Evolutionary conservation across 2,888 invertebrate genomes (phyloP), one percentile per base, ranked within the genome.

Genomic region (Sisyra terminalis): DNA sequence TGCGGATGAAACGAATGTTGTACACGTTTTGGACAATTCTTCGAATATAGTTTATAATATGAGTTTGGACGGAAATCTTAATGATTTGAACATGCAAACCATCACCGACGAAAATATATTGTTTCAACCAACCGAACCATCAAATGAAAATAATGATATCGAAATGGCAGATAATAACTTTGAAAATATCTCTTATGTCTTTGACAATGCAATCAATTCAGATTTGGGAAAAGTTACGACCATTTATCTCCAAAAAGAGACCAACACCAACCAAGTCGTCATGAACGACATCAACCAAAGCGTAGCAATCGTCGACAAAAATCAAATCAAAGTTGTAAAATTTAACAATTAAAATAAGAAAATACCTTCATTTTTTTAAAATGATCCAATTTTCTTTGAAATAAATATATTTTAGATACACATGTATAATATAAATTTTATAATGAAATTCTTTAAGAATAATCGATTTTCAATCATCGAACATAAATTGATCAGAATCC

Each of bases 121-220:
- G n/a, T 37, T 37, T 11, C 37, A 37, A 37, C 37, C 14, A n/a
- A 18, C 16, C 3, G 37, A 37, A 4, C 14, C 14, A 5, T 13
- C 15, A 13, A 37, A 37, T 8, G 17, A 8, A 16, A 24, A 24
- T 18, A 16, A 18, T 9, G 16, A 37, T 2, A 37, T 32, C 32
- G 14, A 32, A 14, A 32, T 32, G 11, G 14, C 6, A 3, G 11
- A 13, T 9, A 13, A 10, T 16, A 16, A 24, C 11, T 16, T 16
- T 37, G 37, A 37, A n/a, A 37, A 37, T 37, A 37, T 37, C 3
- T 37, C 37, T 9, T 37, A 37, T 37, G 37, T 37, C 3, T 37
- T 37, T 37, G 16, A 37, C 18, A 17, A 37, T 18, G 18, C 37
- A 24, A 24, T 24, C 24, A 24, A 24, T 7, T 24, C 24, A 7